Evolutionary conservation across 2,113 vertebrate genomes (phyloP).

Genomic region (Boleophthalmus pectinirostris): DNA sequence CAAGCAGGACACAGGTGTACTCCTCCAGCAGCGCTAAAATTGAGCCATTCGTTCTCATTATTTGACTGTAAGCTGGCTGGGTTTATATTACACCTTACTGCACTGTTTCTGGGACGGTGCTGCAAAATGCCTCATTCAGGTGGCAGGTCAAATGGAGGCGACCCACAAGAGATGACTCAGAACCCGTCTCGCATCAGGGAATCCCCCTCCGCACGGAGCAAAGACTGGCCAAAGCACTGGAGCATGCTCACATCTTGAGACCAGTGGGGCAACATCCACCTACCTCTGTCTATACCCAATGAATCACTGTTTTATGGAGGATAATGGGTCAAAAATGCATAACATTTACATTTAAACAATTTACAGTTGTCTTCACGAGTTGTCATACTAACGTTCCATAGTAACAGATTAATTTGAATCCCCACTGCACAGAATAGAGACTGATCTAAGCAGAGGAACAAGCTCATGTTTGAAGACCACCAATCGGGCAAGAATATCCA

Average conservation of each 20-base stretch:
- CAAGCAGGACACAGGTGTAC: background rate
- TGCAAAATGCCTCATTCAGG: slow-evolving; percentile 61
- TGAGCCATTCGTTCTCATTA: slow-evolving; percentile 29
- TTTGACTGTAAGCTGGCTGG: slow-evolving; percentile 33
- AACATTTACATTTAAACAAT: background rate
- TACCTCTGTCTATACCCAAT: slow-evolving; percentile 33
- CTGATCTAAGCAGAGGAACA: too few species aligned
- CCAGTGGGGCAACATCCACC: slow-evolving; percentile 33
- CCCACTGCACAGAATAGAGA: too few species aligned
- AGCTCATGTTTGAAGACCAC: too few species aligned
- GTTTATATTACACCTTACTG: slow-evolving; percentile 35
- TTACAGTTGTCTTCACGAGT: background rate
- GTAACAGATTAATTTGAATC: too few species aligned
- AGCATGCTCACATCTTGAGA: slow-evolving; percentile 26
- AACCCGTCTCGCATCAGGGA: slow-evolving; percentile 30
- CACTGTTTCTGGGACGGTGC: slow-evolving; percentile 35
- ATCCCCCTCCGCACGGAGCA: slow-evolving; percentile 22
- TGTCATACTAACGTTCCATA: too few species aligned
- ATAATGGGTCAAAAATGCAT: slow-evolving; percentile 9
- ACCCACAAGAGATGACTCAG: slow-evolving; percentile 15
- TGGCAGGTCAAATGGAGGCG: slow-evolving; percentile 42
- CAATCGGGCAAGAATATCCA: too few species aligned
- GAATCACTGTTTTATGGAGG: slow-evolving; percentile 29
- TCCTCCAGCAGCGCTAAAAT: slow-evolving; percentile 19
- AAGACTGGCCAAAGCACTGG: slow-evolving; percentile 28